Base-by-base conservation (phyloP, 2,888 invertebrate genomes). In the Mythimna impura region DNA sequence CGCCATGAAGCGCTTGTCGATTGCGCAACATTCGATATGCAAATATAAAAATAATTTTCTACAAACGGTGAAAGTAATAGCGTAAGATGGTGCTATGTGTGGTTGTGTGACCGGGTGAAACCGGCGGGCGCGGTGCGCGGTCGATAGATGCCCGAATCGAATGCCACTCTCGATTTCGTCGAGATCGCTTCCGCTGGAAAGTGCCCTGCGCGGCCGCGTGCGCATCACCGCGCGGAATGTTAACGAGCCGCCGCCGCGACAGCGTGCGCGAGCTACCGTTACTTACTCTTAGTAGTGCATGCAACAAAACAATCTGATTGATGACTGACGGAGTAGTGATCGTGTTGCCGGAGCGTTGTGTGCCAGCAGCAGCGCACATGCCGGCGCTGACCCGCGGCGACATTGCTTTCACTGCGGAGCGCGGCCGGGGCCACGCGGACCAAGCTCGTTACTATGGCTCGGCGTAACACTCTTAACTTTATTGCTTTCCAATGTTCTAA, bases 111-210 rank as follows among this genome's bases (percentile, higher is more conserved):
- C 67, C 76, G 52, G 65, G 77, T 66, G 82, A 86, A 78, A 84
- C 73, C 79, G 72, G 76, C 76, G 68, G 30, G 81, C 81, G 85
- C 81, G 73, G 72, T 75, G 81, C 82, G 86, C 83, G 76, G 70
- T 68, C 86, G 84, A 83, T 80, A 76, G 72, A 66, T 78, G 73
- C 67, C 82, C 84, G 79, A 87, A 86, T 84, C 80, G 80, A 87
- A 85, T 79, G 84, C 81, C 92, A 93, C 94, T 94, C 93, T 93
- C 94, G 91, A 80, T 94, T 93, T 94, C 93, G 88, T 89, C 84
- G 80, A 86, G 78, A 76, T 73, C 63, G 79, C 70, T 74, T 80
- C 76, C 71, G 80, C 47, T 78, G 84, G 87, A 89, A 89, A 85
- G 88, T 84, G 81, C 78, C 81, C 85, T 74, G 74, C 73, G 75